These are phyloP conservation scores for Fratercula arctica DNA, from an alignment of 2,797 vertebrate genomes.

Conservation along the genomic window DNA sequence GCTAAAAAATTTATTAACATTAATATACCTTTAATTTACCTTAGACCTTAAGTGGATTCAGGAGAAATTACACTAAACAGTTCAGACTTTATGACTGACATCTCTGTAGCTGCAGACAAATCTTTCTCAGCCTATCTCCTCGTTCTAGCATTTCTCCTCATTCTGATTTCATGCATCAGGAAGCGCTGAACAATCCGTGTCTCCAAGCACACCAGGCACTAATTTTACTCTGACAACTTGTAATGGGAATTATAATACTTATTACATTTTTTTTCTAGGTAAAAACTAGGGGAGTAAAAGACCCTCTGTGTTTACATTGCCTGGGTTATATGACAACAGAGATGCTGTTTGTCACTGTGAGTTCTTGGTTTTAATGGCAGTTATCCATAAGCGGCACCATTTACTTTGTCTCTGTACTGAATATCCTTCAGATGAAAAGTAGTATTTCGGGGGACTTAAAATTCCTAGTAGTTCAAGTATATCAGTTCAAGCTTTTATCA, in stretches of 20 bases:
- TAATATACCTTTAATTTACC: background rate
- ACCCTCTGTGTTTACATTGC: constrained; percentile 3
- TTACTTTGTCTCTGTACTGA: background rate
- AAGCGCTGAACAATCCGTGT: constrained; percentile 51
- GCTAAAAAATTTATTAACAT: background rate
- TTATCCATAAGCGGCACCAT: background rate
- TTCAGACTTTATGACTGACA: constrained; percentile 12
- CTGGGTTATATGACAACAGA: background rate
- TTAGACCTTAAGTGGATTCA: background rate
- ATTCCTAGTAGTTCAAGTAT: background rate
- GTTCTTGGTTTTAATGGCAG: background rate
- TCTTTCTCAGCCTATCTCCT: background rate
- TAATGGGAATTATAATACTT: constrained; percentile 67
- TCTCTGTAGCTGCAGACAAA: background rate
- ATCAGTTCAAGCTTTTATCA: background rate
- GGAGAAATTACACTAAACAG: background rate
- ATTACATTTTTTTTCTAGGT: constrained; percentile 43
- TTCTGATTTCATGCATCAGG: constrained; percentile 59
- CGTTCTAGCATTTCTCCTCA: constrained; percentile 59
- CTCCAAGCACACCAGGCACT: constrained; percentile 30
- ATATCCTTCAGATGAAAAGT: background rate
- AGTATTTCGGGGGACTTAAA: background rate
- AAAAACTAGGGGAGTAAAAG: constrained; percentile 35
- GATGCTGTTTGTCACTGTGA: background rate
- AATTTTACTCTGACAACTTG: constrained; percentile 72